Evolutionary conservation across 2,113 vertebrate species (phyloP), one percentile per base, ranked within the genome.

Genomic region (Elachura formosa): DNA sequence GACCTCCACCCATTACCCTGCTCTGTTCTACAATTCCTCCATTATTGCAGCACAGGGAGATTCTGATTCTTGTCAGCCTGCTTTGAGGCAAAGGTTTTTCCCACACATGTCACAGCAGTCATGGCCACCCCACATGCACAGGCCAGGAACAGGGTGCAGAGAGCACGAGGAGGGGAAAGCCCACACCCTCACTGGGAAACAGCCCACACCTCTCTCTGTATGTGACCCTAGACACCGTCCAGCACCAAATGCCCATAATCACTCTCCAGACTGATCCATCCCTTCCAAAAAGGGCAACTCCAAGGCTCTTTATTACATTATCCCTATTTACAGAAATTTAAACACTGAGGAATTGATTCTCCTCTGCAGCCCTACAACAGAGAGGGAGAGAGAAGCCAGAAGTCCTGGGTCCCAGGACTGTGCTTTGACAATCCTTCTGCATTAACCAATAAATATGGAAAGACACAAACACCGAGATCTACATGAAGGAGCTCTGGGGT

Each of bases 71-170:
- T 33, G 34, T 18, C 77, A 75, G 41, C 58, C n/a, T 40, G n/a
- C 21, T 29, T 33, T 41, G 21, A 82, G 48, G 61, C 29, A 54
- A 78, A 84, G 22, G 24, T 46, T 66, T 75, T 56, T 34, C 38
- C n/a, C 19, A 10, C 2, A 54, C 0, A 0, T 6, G 33, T 52
- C 51, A 62, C 26, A 45, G 59, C 25, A 66, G 13, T 11, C 26
- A 5, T 0, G 0, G 56, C 34, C 36, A 38, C 23, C 26, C 38
- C 26, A 25, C 34, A 12, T 0, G 3, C 31, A 51, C 24, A 18
- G 56, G 48, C 6, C 48, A 75, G 36, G 43, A 77, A 23, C 0
- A 26, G 12, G 21, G 38, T 31, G 15, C 46, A 58, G 46, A 66
- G 23, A 23, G 67, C 64, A 62, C 0, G 1, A 25, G 46, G 25